These are phyloP conservation scores for Pangasius mekongensis DNA, from an alignment of 2,797 vertebrate genomes.

Conservation along the genomic window DNA sequence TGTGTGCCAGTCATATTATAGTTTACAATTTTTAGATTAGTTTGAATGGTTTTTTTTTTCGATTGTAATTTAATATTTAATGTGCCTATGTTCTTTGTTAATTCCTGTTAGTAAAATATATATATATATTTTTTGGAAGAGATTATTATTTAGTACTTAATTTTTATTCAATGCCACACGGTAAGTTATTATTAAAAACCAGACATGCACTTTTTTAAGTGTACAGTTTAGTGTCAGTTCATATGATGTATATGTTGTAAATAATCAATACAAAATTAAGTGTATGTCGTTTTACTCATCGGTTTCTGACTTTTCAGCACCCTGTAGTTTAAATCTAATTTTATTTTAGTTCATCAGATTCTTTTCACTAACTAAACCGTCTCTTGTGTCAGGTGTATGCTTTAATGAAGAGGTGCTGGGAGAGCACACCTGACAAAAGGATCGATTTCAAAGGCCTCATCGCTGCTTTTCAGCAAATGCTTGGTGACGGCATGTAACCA, in stretches of 20 bases:
- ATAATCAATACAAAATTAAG: background rate
- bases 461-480: constrained; percentile 81
- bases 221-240: background rate
- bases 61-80: background rate
- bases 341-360: background rate
- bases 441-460: constrained; percentile 89
- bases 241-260: background rate
- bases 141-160: background rate
- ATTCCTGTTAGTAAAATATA: background rate
- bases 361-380: background rate
- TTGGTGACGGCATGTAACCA: constrained; percentile 49
- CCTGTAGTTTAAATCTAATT: background rate
- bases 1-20: background rate
- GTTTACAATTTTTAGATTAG: background rate
- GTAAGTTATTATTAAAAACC: background rate
- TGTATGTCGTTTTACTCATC: background rate
- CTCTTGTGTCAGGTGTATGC: constrained; percentile 81
- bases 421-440: constrained; percentile 79
- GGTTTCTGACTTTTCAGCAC: background rate
- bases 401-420: constrained; percentile 95
- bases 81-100: background rate
- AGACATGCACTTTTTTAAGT: background rate
- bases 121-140: background rate
- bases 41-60: background rate
- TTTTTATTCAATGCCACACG: background rate